phyloP scores from a whole-genome alignment of 2,113 vertebrate genomes.

The Egretta garzetta region DNA sequence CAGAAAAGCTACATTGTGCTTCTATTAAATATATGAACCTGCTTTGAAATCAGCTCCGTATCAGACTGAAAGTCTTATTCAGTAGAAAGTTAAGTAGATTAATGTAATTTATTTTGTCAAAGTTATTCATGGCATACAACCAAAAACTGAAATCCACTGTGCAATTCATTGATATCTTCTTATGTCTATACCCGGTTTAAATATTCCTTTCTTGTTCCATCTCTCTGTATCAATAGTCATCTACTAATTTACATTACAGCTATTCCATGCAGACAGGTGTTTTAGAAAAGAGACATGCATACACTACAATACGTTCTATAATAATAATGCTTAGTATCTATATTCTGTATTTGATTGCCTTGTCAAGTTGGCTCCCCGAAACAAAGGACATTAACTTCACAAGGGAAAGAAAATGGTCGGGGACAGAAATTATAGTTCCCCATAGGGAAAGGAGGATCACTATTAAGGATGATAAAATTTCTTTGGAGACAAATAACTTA shows the following conservation, averaged over 20 bases:
- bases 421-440: background rate
- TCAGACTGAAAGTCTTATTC: background rate
- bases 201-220: background rate
- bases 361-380: background rate
- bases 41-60: background rate
- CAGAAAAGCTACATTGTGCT: background rate
- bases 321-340: background rate
- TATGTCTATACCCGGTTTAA: background rate
- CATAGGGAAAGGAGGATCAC: background rate
- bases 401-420: background rate
- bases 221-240: background rate
- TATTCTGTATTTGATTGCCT: background rate
- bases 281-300: background rate
- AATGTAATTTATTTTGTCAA: background rate
- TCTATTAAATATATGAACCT: background rate
- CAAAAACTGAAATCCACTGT: background rate
- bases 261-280: background rate
- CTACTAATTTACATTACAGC: background rate
- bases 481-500: background rate
- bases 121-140: background rate
- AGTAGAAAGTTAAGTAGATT: background rate
- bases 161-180: background rate
- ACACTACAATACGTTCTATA: background rate
- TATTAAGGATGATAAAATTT: background rate
- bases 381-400: background rate